phyloP scores from a whole-genome alignment of 92 coral and sea anemone species.

The Parazoanthus swiftii region DNA sequence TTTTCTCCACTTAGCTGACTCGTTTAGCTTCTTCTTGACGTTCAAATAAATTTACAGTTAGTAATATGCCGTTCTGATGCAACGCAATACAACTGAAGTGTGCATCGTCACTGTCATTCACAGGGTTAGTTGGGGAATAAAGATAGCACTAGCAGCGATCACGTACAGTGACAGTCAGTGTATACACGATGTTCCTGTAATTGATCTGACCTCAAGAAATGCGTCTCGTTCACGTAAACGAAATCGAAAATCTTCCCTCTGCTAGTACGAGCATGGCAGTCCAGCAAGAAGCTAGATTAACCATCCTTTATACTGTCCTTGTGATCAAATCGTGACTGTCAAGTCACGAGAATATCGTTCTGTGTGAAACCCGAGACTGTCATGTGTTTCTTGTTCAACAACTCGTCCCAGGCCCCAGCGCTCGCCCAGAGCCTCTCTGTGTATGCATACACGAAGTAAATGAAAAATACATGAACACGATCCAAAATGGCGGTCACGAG shows the following conservation, averaged over 20 bases:
- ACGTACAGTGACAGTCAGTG: no score
- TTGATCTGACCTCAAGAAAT: neutral
- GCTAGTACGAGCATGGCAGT: neutral
- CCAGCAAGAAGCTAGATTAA: neutral
- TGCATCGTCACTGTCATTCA: neutral
- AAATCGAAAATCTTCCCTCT: neutral
- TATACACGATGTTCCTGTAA: no score
- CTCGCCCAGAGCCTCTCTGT: neutral
- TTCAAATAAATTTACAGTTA: no score
- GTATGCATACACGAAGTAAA: neutral
- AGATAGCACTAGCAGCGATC: no score
- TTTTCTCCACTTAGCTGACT: neutral
- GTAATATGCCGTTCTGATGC: neutral
- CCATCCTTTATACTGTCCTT: neutral
- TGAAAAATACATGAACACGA: neutral
- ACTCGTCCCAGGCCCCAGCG: conserved; percentile 5
- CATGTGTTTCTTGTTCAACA: conserved; percentile 12
- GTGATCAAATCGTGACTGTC: neutral
- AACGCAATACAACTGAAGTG: neutral
- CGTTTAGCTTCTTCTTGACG: neutral
- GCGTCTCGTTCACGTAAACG: no score
- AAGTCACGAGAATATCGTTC: neutral
- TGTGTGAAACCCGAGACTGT: conserved; percentile 16
- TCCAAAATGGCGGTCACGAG: conserved; percentile 15
- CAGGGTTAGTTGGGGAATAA: no score